Percentiles rank a stretch among this genome's conserved stretches.
Conservation (phyloP, 2,888 invertebrate genomes). For the Melinaea menophilus region DNA sequence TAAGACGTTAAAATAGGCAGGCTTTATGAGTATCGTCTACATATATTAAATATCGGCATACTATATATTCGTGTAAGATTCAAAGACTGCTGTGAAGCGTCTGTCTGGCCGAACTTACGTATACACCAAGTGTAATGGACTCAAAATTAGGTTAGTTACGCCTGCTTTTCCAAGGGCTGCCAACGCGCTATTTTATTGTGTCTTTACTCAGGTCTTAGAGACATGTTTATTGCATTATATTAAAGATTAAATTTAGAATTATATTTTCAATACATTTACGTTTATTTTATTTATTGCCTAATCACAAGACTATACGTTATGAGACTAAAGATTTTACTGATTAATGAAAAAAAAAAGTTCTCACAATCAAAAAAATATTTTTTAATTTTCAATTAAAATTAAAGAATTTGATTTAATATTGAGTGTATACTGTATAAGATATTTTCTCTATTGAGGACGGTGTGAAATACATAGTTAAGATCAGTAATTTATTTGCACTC, state of each 20-base stretch:
- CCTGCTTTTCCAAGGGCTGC: constrained; percentile 28
- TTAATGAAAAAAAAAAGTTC: no score
- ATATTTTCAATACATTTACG: no score
- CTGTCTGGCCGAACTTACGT: constrained; percentile 24
- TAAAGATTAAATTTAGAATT: not conserved
- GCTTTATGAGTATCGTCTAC: not conserved
- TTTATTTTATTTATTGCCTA: not conserved
- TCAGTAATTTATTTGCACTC: constrained; percentile 11
- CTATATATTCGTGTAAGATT: constrained; percentile 5
- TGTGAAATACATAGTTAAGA: constrained; percentile 3
- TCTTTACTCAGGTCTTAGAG: not conserved
- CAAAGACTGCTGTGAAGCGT: constrained; percentile 13
- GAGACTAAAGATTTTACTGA: no score
- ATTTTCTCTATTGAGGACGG: not conserved
- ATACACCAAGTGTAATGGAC: constrained; percentile 36
- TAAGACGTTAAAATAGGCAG: not conserved
- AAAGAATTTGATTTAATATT: not conserved
- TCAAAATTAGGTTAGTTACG: constrained; percentile 41
- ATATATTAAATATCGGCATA: not conserved
- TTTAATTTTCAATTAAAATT: no score
- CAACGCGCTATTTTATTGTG: constrained; percentile 5
- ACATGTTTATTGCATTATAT: not conserved
- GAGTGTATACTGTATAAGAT: not conserved
- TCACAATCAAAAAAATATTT: no score
- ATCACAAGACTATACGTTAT: not conserved